Evolutionary conservation across 2,113 vertebrate genomes (phyloP).

Genomic region (Cnemophilus loriae): DNA sequence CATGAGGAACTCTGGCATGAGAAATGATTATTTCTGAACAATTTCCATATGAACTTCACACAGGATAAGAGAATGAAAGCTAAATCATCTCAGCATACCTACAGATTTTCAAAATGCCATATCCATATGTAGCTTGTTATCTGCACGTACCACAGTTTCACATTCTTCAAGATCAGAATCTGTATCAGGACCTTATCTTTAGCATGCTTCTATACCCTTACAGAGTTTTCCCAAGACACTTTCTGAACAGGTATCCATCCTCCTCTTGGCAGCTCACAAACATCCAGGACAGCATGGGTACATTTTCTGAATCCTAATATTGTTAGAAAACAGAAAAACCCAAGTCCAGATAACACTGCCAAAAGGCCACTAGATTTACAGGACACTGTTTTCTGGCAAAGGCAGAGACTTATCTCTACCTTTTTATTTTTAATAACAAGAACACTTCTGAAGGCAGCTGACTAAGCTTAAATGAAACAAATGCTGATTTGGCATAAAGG

Average conservation of each 20-base stretch:
- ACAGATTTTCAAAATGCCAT: neutral
- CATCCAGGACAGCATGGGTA: neutral
- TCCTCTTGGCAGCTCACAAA: neutral
- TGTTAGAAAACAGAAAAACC: neutral
- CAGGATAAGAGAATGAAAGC: neutral
- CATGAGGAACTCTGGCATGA: neutral
- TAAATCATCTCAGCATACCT: neutral
- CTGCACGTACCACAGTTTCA: neutral
- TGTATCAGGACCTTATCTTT: neutral
- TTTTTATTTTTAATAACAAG: neutral
- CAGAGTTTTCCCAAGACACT: neutral
- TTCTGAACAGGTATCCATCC: neutral
- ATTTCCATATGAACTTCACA: conserved; percentile 7
- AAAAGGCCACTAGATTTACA: neutral
- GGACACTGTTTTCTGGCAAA: neutral
- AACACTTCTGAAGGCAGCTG: neutral
- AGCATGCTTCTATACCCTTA: neutral
- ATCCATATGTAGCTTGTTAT: neutral
- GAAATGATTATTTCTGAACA: neutral
- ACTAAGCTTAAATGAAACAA: neutral
- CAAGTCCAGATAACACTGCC: neutral
- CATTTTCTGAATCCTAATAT: neutral
- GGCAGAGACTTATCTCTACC: neutral
- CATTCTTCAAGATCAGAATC: neutral
- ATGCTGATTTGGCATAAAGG: neutral